Evolutionary conservation across 2,888 invertebrate species (phyloP), one percentile per base, ranked within the genome.

Genomic region (Thumatha senex): DNA sequence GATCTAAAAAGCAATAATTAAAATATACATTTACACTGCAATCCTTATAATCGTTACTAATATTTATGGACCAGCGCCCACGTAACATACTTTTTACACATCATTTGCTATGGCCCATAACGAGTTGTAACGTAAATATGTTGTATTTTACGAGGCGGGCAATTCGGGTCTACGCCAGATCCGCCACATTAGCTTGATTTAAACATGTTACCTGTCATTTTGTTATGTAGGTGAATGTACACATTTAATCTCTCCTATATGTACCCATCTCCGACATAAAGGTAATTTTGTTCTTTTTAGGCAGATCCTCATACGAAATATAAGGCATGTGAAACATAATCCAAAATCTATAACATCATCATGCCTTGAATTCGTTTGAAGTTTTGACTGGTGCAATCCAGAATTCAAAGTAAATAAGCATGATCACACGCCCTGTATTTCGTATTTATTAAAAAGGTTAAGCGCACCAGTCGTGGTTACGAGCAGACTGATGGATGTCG

Each of bases 131-230:
- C 64, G 39, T 56, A 45, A 58, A 13, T 41, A 57, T 70, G 49
- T 59, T 48, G 34, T 41, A 48, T 63, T 72, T 70, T 64, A 66
- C 67, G 72, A 73, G 72, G 74, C 70, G 72, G 76, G 71, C 69
- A 72, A 73, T 71, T 71, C 67, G 71, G 78, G 70, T 70, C 74
- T 72, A 74, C 74, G 78, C 76, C 78, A 75, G 76, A 82, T 78
- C 81, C 74, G 87, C 87, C 86, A 86, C 84, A 87, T 88, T 86
- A 87, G 78, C 78, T 83, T 87, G 87, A 89, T 89, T 87, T 89
- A 87, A 80, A 75, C 77, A 72, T 75, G 78, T 80, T 84, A 85
- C 85, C 84, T 85, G 81, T 83, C 82, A 66, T 60, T 62, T 58
- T 56, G 61, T 68, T 64, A 65, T 58, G 52, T 65, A 59, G 54